Conservation (phyloP, 2,888 invertebrate species). For the Ormyrus labotus region DNA sequence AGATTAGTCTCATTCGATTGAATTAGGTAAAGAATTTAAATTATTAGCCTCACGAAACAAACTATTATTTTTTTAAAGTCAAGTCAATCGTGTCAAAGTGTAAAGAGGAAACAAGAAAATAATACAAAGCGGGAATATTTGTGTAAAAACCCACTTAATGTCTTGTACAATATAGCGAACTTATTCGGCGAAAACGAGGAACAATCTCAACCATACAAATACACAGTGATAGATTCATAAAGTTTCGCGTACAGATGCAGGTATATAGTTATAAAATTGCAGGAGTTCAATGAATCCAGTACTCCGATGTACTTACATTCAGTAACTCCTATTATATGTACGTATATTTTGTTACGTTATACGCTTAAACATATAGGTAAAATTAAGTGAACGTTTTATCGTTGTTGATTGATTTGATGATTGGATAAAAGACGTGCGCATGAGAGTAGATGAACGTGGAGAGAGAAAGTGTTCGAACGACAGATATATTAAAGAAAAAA, state of each 20-base stretch:
- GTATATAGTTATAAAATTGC: conserved; percentile 45
- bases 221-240: conserved; percentile 49
- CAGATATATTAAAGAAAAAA: conserved; percentile 45
- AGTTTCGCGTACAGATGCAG: conserved; percentile 39
- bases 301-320: conserved; percentile 51
- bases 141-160: conserved; percentile 27
- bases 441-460: conserved; percentile 9
- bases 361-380: conserved; percentile 51
- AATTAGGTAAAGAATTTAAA: conserved; percentile 43
- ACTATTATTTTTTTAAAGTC: conserved; percentile 22
- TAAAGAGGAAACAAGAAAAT: conserved; percentile 8
- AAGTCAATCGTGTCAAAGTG: conserved; percentile 38
- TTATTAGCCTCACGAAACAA: conserved; percentile 26
- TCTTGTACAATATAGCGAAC: conserved; percentile 43
- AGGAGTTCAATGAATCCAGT: conserved; percentile 31
- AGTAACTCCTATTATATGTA: conserved; percentile 39
- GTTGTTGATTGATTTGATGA: conserved; percentile 49
- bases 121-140: conserved; percentile 7
- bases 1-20: conserved; percentile 48
- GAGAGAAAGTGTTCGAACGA: conserved; percentile 30
- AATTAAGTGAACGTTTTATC: conserved; percentile 54
- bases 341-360: conserved; percentile 47
- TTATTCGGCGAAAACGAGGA: conserved; percentile 38
- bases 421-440: conserved; percentile 22
- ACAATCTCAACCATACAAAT: conserved; percentile 47